Percentiles rank a stretch among this genome's conserved stretches.
phyloP scores from a whole-genome alignment of 2,888 invertebrate species.

The Melanostoma mellinum region DNA sequence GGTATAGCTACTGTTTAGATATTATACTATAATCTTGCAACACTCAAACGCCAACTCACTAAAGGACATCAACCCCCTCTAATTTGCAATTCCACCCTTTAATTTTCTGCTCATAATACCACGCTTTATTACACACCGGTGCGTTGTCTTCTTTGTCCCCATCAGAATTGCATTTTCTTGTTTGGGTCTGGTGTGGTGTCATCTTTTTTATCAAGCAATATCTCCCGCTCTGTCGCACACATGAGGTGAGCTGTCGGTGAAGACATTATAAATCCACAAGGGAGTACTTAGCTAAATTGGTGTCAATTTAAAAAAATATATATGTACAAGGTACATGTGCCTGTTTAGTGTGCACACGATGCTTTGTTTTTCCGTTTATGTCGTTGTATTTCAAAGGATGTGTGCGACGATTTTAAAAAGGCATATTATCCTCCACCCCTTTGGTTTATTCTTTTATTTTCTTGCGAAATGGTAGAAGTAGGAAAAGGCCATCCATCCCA shows the following conservation, averaged over 20 bases:
- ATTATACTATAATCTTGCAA: too few species aligned
- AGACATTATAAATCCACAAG: conserved; percentile 67
- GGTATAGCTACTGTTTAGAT: too few species aligned
- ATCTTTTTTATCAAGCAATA: too few species aligned
- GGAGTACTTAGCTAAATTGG: conserved; percentile 71
- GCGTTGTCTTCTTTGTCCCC: conserved; percentile 60
- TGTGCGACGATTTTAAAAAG: too few species aligned
- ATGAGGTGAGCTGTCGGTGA: conserved; percentile 49
- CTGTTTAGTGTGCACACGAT: not conserved
- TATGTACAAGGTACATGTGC: not conserved
- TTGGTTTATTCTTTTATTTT: too few species aligned
- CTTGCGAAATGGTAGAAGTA: too few species aligned
- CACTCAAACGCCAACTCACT: not conserved
- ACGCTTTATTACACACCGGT: conserved; percentile 66
- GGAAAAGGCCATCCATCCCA: too few species aligned
- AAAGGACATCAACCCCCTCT: conserved; percentile 58
- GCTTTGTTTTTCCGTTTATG: conserved; percentile 9
- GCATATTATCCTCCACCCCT: too few species aligned
- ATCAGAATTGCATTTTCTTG: conserved; percentile 49
- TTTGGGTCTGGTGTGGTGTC: not conserved
- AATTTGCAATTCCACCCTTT: conserved; percentile 69
- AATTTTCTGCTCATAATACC: conserved; percentile 59
- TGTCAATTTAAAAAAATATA: conserved; percentile 71
- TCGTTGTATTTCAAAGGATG: conserved; percentile 10
- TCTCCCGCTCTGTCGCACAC: conserved; percentile 5